Conservation (phyloP, 2,797 vertebrate species). For the Picus viridis region DNA sequence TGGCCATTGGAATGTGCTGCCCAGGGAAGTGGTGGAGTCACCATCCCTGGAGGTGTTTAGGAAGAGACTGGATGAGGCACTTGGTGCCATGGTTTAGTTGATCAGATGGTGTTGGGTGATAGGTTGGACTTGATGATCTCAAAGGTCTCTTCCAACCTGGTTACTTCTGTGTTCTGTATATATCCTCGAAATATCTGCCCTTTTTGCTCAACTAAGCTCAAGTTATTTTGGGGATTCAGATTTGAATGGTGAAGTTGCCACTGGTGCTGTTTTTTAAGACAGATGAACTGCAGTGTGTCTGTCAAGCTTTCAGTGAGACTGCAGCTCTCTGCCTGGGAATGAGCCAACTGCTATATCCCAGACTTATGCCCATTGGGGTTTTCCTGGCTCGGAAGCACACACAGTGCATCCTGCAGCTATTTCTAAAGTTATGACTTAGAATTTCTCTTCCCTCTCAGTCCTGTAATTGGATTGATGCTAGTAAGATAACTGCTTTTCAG, state of each 20-base stretch:
- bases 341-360: neutral
- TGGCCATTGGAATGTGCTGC: too few species aligned
- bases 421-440: conserved; percentile 42
- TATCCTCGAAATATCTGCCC: neutral
- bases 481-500: neutral
- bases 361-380: neutral
- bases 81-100: too few species aligned
- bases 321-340: neutral
- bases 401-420: neutral
- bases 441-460: conserved; percentile 5
- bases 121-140: too few species aligned
- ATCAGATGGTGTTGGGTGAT: too few species aligned
- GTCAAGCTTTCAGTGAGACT: conserved; percentile 8
- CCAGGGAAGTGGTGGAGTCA: too few species aligned
- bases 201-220: neutral
- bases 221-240: neutral
- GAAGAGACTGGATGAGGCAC: too few species aligned
- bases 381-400: neutral
- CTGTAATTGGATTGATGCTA: conserved; percentile 5
- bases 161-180: neutral
- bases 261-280: neutral
- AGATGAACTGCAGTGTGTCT: neutral
- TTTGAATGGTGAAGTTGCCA: neutral
- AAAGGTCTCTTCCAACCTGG: too few species aligned
- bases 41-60: too few species aligned